phyloP scores from a whole-genome alignment of 1,140 invertebrate species.

The Drosophila micromelanica region DNA sequence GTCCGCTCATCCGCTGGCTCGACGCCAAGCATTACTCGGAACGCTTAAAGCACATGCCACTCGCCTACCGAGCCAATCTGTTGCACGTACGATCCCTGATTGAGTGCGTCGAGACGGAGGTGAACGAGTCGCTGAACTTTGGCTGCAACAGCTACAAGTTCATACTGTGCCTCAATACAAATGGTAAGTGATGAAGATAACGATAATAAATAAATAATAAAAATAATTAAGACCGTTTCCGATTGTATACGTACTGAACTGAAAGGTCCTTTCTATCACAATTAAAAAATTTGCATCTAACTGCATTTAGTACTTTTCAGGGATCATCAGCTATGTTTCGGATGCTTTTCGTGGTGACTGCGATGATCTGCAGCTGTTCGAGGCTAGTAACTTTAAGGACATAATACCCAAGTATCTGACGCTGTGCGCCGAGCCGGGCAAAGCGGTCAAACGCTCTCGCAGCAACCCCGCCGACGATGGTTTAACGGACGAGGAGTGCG shows the following conservation, averaged over 20 bases:
- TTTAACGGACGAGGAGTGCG: constrained; percentile 10
- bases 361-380: constrained; percentile 78
- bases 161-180: constrained; percentile 73
- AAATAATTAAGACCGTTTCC: too few relatives aligned
- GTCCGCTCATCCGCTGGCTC: constrained; percentile 73
- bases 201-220: too few relatives aligned
- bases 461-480: constrained; percentile 36
- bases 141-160: constrained; percentile 76
- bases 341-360: constrained; percentile 68
- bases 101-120: constrained; percentile 80
- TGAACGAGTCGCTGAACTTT: constrained; percentile 47
- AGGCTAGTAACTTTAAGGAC: constrained; percentile 66
- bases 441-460: constrained; percentile 48
- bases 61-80: constrained; percentile 67
- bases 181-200: constrained; percentile 44
- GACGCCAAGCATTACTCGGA: constrained; percentile 70
- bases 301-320: constrained; percentile 20
- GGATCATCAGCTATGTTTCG: constrained; percentile 76
- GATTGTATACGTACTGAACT: too few relatives aligned
- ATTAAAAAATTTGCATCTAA: too few relatives aligned
- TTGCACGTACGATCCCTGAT: constrained; percentile 78
- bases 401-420: constrained; percentile 75
- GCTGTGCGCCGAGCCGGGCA: constrained; percentile 74
- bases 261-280: too few relatives aligned
- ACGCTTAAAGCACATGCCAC: constrained; percentile 71